Conservation (phyloP, 2,888 invertebrate genomes). For the Emesis russula region DNA sequence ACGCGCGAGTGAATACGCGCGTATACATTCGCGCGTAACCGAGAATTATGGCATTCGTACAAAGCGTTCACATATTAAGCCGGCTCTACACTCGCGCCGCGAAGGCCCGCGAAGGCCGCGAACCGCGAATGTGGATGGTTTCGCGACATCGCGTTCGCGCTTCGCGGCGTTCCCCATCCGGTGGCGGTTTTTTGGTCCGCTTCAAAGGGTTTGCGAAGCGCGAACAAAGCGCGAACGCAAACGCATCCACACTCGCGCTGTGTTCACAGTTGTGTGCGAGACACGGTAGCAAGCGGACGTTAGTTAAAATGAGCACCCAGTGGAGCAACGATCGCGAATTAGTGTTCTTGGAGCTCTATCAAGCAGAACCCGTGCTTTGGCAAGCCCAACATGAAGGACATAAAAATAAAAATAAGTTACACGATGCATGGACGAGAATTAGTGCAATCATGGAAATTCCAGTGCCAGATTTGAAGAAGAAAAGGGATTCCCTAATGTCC, state of each 20-base stretch:
- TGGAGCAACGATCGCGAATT: no score
- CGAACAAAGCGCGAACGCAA: no score
- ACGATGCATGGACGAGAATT: slow-evolving; percentile 65
- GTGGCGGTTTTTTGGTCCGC: slow-evolving; percentile 55
- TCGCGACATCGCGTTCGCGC: slow-evolving; percentile 62
- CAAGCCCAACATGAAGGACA: slow-evolving; percentile 47
- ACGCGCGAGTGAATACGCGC: no score
- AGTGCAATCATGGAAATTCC: slow-evolving; percentile 57
- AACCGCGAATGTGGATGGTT: slow-evolving; percentile 56
- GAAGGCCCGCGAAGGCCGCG: not conserved
- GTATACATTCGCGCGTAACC: no score
- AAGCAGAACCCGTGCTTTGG: slow-evolving; percentile 58
- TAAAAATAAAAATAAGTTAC: slow-evolving; percentile 46
- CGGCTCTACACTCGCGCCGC: not conserved
- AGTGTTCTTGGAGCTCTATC: slow-evolving; percentile 17
- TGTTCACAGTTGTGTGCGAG: not conserved
- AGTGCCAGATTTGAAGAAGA: slow-evolving; percentile 49
- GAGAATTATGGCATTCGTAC: no score
- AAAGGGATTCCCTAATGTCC: not conserved
- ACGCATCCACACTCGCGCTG: not conserved
- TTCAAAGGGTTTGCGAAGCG: not conserved
- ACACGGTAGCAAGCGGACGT: not conserved
- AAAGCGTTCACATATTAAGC: no score
- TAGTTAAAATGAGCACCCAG: no score
- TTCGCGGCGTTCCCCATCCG: slow-evolving; percentile 65